These are phyloP conservation scores for Nemopilema nomurai DNA, from an alignment of 30 jellyfish, hydroid and myxozoan genomes.

Conservation along the genomic window DNA sequence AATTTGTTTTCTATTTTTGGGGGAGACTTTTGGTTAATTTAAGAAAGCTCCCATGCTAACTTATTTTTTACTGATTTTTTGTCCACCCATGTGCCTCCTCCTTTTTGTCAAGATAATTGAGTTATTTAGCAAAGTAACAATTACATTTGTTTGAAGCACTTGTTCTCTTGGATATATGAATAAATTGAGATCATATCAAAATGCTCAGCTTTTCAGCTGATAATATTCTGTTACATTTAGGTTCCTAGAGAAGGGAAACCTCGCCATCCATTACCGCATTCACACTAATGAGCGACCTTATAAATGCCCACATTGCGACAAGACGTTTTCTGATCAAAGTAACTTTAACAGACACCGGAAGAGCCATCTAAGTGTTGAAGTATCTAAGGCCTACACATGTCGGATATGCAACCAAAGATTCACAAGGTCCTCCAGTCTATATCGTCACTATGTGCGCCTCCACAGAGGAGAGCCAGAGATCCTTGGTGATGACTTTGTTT, in stretches of 20 bases:
- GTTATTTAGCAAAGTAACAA: too few relatives aligned
- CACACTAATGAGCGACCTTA: constrained; percentile 28
- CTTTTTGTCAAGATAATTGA: too few relatives aligned
- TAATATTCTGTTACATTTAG: background rate
- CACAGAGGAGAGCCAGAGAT: constrained; percentile 27
- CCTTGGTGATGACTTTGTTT: constrained; percentile 9
- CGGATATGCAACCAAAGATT: constrained; percentile 29
- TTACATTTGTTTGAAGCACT: too few relatives aligned
- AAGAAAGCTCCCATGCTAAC: too few relatives aligned
- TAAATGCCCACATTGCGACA: constrained; percentile 32
- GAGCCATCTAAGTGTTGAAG: constrained; percentile 20
- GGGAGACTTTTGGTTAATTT: too few relatives aligned
- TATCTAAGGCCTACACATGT: constrained; percentile 32
- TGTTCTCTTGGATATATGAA: too few relatives aligned
- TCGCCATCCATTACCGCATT: constrained; percentile 2
- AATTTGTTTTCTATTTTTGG: too few relatives aligned
- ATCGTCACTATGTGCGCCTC: constrained; percentile 31
- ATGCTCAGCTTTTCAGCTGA: too few relatives aligned
- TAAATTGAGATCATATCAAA: too few relatives aligned
- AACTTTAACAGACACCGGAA: constrained; percentile 40
- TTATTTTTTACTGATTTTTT: too few relatives aligned
- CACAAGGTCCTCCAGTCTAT: constrained; percentile 27
- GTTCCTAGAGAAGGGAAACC: constrained; percentile 25
- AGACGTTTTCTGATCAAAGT: constrained; percentile 41
- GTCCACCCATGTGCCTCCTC: too few relatives aligned